Conservation (phyloP, 1,140 invertebrate species). For the Neodiprion lecontei region DNA sequence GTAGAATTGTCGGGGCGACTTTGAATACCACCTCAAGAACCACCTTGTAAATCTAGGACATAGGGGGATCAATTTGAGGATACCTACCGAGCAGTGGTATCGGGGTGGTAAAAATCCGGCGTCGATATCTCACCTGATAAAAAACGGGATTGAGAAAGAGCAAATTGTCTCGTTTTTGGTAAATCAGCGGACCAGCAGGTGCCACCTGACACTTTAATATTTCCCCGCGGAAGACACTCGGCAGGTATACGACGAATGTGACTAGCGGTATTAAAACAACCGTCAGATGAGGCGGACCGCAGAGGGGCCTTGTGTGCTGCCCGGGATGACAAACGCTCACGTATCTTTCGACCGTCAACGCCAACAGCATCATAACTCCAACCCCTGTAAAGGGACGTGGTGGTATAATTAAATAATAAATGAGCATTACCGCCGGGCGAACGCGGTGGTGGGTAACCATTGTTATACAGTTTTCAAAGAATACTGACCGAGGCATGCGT, state of each 20-base stretch:
- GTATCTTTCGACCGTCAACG: conserved; percentile 81
- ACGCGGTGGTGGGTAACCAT: neutral
- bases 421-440: neutral
- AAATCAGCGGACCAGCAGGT: conserved; percentile 61
- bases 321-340: conserved; percentile 82
- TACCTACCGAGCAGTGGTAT: neutral
- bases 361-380: conserved; percentile 80
- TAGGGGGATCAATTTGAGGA: neutral
- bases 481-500: conserved; percentile 72
- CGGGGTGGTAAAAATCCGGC: neutral
- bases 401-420: neutral
- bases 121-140: conserved; percentile 57
- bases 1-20: conserved; percentile 70
- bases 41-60: conserved; percentile 67
- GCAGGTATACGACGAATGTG: conserved; percentile 72
- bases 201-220: conserved; percentile 65
- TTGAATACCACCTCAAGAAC: conserved; percentile 72
- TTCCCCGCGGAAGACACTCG: conserved; percentile 69
- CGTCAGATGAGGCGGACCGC: conserved; percentile 67
- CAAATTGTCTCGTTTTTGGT: conserved; percentile 66
- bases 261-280: conserved; percentile 68
- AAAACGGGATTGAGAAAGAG: conserved; percentile 62
- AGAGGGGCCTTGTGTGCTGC: conserved; percentile 65
- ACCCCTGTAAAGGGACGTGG: conserved; percentile 61
- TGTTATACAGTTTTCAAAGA: no score